These are phyloP conservation scores for Oreochromis niloticus DNA, from an alignment of 2,113 vertebrate genomes.

Conservation along the genomic window DNA sequence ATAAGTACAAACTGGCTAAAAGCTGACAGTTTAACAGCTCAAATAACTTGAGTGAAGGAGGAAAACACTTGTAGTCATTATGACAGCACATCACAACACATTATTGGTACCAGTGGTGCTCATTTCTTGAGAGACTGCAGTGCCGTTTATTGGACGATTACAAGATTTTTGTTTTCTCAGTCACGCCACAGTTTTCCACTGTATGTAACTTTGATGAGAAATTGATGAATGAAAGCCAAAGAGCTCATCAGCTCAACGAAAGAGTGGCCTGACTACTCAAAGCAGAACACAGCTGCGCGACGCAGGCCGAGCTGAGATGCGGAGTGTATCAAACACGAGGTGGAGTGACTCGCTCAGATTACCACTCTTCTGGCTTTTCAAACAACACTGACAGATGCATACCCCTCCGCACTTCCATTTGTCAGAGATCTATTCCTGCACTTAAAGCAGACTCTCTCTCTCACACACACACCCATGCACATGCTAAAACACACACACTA, in stretches of 20 bases:
- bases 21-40: neutral
- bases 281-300: neutral
- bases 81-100: neutral
- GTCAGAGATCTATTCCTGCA: conserved; percentile 69
- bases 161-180: neutral
- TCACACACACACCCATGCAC: neutral
- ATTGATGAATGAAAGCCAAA: neutral
- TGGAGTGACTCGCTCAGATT: conserved; percentile 62
- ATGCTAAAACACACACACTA: neutral
- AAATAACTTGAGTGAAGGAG: neutral
- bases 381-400: conserved; percentile 56
- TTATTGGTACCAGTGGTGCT: neutral
- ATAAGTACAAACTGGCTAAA: neutral
- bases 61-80: neutral
- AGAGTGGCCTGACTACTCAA: neutral
- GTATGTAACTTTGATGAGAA: neutral
- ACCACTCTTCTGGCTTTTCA: conserved; percentile 59
- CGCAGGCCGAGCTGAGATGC: neutral
- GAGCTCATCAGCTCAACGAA: neutral
- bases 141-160: neutral
- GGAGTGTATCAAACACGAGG: conserved; percentile 41
- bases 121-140: neutral
- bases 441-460: conserved; percentile 51
- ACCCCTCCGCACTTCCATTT: conserved; percentile 61
- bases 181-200: neutral